Percentiles rank a stretch among this genome's conserved stretches.
These are phyloP conservation scores for Raja brachyura DNA, from an alignment of 2,113 vertebrate species.

Conservation along the genomic window DNA sequence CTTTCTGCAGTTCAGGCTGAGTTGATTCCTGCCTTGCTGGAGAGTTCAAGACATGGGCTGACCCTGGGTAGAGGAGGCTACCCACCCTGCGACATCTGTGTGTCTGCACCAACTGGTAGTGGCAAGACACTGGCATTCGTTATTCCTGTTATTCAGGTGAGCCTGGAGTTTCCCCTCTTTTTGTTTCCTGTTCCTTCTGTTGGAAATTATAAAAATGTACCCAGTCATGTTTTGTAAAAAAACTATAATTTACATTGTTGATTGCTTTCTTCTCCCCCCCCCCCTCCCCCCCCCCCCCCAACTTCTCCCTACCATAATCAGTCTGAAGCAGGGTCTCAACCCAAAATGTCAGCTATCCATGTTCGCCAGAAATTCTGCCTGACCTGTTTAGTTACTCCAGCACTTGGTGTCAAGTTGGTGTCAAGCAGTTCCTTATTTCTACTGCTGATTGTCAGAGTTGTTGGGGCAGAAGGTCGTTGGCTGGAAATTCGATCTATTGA, in stretches of 20 bases:
- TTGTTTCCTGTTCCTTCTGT: not conserved
- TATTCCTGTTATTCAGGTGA: constrained; percentile 84
- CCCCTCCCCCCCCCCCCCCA: too few species aligned
- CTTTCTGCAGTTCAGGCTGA: constrained; percentile 71
- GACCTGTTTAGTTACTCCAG: too few species aligned
- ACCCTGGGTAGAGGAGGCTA: constrained; percentile 73
- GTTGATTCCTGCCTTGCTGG: constrained; percentile 82
- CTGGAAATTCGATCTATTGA: too few species aligned
- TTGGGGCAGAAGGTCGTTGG: too few species aligned
- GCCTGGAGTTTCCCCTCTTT: not conserved
- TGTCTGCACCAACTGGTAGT: constrained; percentile 90
- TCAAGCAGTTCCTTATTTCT: too few species aligned
- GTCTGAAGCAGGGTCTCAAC: too few species aligned
- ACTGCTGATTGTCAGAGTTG: too few species aligned
- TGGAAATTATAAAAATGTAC: not conserved
- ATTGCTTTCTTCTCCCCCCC: not conserved
- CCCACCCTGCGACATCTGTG: constrained; percentile 79
- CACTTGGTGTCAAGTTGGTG: too few species aligned
- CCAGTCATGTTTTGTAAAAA: not conserved
- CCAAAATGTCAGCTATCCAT: too few species aligned
- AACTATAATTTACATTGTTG: not conserved
- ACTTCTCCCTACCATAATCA: too few species aligned
- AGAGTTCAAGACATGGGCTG: constrained; percentile 59
- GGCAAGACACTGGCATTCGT: constrained; percentile 90
- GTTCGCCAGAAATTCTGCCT: too few species aligned